Conservation (phyloP, 2,797 vertebrate genomes). For the Squalus acanthias region DNA sequence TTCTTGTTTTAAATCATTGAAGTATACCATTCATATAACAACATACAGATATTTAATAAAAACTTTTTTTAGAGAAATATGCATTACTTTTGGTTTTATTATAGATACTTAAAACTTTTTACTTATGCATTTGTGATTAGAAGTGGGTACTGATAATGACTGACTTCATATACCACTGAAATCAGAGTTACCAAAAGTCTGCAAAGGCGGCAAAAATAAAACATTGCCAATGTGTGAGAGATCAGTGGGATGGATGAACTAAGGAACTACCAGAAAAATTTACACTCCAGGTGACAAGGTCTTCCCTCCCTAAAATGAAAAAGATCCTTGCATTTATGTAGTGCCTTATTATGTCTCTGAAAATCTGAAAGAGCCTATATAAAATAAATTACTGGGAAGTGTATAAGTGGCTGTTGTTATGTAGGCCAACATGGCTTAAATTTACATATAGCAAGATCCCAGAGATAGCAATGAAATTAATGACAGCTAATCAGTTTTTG, state of each 20-base stretch:
- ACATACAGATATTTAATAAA: slow-evolving; percentile 32
- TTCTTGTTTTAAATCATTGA: background rate
- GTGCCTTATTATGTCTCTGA: no score
- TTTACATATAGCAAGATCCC: no score
- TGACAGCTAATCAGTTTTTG: no score
- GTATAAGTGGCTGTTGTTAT: no score
- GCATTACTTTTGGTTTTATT: background rate
- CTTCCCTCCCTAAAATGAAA: background rate
- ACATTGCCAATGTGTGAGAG: background rate
- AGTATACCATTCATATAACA: background rate
- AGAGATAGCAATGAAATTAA: no score
- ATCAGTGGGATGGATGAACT: background rate
- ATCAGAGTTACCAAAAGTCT: background rate
- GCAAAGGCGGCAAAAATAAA: background rate
- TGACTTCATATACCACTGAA: background rate
- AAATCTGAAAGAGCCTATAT: no score
- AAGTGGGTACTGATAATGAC: background rate
- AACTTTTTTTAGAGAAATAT: background rate
- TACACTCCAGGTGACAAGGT: background rate
- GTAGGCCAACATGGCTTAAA: no score
- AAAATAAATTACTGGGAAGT: no score
- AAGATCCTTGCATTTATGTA: no score
- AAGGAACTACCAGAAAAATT: background rate
- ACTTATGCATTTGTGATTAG: background rate
- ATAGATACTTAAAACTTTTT: background rate